A percentile compares a stretch with the other conserved stretches of the same genome.
phyloP scores from a whole-genome alignment of 2,797 vertebrate genomes.

The Enteromius paludinosus region DNA sequence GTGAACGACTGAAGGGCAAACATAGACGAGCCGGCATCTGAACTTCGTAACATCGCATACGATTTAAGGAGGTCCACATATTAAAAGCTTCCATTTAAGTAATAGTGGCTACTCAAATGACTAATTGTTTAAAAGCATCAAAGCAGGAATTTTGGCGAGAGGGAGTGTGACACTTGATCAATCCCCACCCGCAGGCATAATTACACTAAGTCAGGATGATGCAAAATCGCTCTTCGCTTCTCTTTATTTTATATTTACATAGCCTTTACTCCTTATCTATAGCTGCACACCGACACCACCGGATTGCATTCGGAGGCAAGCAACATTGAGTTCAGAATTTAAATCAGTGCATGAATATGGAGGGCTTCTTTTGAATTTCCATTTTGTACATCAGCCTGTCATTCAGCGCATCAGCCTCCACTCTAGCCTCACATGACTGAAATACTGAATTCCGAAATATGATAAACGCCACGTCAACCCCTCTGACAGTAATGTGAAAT shows the following conservation, averaged over 20 bases:
- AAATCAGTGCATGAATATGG: constrained; percentile 86
- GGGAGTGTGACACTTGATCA: constrained; percentile 5
- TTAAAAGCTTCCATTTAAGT: neutral
- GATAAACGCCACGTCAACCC: constrained; percentile 78
- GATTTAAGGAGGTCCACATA: neutral
- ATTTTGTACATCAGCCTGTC: constrained; percentile 82
- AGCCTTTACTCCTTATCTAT: constrained; percentile 47
- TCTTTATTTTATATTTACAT: constrained; percentile 43
- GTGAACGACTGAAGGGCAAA: constrained; percentile 10
- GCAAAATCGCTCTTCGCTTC: constrained; percentile 13
- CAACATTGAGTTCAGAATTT: constrained; percentile 79
- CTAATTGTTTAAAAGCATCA: constrained; percentile 13
- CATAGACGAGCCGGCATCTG: neutral
- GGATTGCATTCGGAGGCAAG: constrained; percentile 65
- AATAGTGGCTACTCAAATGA: neutral
- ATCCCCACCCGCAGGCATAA: constrained; percentile 11
- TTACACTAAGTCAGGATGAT: neutral
- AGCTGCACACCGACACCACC: constrained; percentile 39
- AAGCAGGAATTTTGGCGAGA: neutral
- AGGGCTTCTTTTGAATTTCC: constrained; percentile 80
- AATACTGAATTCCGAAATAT: constrained; percentile 80
- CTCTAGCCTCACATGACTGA: constrained; percentile 80
- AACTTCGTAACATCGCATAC: neutral
- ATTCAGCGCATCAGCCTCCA: constrained; percentile 81
- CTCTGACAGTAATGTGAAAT: constrained; percentile 80